phyloP scores from a whole-genome alignment of 2,797 vertebrate genomes.

The Emydoidea blandingii region DNA sequence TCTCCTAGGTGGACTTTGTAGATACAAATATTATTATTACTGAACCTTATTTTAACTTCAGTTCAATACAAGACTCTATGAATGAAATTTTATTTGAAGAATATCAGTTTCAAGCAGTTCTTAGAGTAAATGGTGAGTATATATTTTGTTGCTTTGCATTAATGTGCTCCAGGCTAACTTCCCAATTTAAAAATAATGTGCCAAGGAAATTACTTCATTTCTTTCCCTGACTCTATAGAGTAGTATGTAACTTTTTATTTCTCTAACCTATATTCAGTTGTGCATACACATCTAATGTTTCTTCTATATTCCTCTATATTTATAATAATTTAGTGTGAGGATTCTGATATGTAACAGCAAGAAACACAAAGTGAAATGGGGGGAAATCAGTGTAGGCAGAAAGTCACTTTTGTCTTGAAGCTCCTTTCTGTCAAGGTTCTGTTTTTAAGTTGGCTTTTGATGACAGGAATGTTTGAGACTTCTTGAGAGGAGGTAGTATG shows the following conservation, averaged over 20 bases:
- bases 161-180: neutral
- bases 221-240: neutral
- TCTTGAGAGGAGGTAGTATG: neutral
- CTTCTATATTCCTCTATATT: neutral
- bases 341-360: neutral
- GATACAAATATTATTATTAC: conserved; percentile 96
- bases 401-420: neutral
- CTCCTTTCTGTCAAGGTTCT: neutral
- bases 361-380: neutral
- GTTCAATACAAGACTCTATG: conserved; percentile 98
- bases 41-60: conserved; percentile 98
- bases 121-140: conserved; percentile 91
- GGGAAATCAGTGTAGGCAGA: neutral
- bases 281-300: neutral
- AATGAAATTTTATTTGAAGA: conserved; percentile 99
- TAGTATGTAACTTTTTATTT: neutral
- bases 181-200: neutral
- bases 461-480: neutral
- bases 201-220: neutral
- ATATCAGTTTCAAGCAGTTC: conserved; percentile 97
- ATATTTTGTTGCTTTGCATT: neutral
- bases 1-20: conserved; percentile 92
- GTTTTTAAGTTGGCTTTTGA: neutral
- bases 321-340: neutral
- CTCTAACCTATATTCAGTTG: neutral